Percentiles rank a stretch among this genome's conserved stretches.
Conservation (phyloP, 2,113 vertebrate genomes). For the Ptilorrhoa leucosticta region DNA sequence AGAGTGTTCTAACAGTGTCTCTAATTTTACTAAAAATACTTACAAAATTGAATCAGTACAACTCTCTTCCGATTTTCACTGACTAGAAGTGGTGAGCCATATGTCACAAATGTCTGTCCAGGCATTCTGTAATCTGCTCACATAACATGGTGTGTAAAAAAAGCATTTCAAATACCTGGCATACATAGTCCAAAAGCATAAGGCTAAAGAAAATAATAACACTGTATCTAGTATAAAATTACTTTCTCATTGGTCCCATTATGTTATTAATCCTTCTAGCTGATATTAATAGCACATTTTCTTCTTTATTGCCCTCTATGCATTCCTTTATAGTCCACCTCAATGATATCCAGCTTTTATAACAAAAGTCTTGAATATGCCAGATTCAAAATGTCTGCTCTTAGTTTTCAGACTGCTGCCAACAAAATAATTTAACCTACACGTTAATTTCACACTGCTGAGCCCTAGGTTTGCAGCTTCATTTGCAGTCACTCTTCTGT, state of each 20-base stretch:
- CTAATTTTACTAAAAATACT: constrained; percentile 16
- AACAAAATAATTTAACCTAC: constrained; percentile 28
- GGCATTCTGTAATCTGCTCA: background rate
- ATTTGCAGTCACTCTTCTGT: constrained; percentile 48
- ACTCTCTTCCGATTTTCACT: background rate
- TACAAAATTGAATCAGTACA: background rate
- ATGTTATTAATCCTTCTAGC: background rate
- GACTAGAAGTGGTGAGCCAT: background rate
- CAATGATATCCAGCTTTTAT: background rate
- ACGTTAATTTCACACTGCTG: constrained; percentile 12
- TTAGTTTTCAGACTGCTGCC: constrained; percentile 10
- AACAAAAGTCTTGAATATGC: constrained; percentile 15
- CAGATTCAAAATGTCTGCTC: constrained; percentile 15
- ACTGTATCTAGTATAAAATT: background rate
- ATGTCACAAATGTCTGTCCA: background rate
- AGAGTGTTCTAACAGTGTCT: background rate
- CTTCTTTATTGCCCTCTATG: background rate
- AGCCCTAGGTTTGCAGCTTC: constrained; percentile 22
- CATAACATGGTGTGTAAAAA: background rate
- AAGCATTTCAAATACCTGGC: background rate
- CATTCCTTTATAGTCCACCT: background rate
- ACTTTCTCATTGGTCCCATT: background rate
- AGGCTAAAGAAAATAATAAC: background rate
- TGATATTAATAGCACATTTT: background rate
- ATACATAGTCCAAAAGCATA: background rate